phyloP scores from a whole-genome alignment of 2,113 vertebrate species.

The Sinocyclocheilus grahami region DNA sequence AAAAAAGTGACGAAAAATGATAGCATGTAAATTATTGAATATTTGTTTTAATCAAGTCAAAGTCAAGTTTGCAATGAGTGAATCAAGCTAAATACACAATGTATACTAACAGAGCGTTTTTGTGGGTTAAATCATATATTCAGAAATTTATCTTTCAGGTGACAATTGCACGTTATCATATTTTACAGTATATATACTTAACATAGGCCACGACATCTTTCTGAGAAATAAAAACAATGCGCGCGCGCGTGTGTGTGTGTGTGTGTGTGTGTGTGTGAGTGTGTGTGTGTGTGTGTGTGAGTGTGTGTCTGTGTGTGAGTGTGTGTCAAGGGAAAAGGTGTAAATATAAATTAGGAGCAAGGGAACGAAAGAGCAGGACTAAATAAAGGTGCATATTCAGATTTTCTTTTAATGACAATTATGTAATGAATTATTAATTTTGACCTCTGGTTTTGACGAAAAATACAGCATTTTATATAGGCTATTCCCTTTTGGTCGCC shows the following conservation, averaged over 20 bases:
- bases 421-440: neutral
- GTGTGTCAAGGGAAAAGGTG: neutral
- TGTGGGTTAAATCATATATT: neutral
- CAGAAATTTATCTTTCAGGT: neutral
- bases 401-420: neutral
- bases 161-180: neutral
- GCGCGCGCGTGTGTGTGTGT: no score
- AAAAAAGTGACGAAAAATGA: neutral
- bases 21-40: neutral
- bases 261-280: neutral
- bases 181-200: neutral
- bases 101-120: neutral
- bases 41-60: neutral
- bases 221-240: neutral
- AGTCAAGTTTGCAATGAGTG: neutral
- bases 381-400: neutral
- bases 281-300: no score
- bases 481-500: neutral
- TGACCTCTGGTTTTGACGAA: no score
- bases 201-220: neutral
- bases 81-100: neutral
- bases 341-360: neutral
- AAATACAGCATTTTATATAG: no score
- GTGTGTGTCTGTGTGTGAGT: no score
- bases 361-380: neutral